These are phyloP conservation scores for Mactromeris polynyma DNA, from an alignment of 2,888 invertebrate genomes.

Conservation along the genomic window DNA sequence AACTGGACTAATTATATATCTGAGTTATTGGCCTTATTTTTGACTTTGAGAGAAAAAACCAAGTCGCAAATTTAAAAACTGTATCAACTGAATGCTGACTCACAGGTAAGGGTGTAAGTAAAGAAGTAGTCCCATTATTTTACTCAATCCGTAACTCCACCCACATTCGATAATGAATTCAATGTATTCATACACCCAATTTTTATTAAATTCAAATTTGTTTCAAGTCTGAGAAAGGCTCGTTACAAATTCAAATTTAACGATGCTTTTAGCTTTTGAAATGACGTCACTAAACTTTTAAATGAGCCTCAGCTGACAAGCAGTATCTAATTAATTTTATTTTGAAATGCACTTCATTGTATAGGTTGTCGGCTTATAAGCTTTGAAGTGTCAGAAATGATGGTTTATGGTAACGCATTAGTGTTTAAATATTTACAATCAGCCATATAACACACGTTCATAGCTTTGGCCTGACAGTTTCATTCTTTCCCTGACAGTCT, in stretches of 20 bases:
- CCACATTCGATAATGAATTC: slow-evolving; percentile 10
- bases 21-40: background rate
- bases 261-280: slow-evolving; percentile 24
- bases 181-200: background rate
- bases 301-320: slow-evolving; percentile 25
- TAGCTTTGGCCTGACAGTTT: slow-evolving; percentile 45
- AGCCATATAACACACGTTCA: slow-evolving; percentile 45
- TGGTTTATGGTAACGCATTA: slow-evolving; percentile 64
- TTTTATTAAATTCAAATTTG: slow-evolving; percentile 25
- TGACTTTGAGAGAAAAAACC: background rate
- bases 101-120: background rate
- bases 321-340: slow-evolving; percentile 50
- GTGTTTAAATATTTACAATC: slow-evolving; percentile 59
- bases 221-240: slow-evolving; percentile 2
- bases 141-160: background rate
- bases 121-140: background rate
- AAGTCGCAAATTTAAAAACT: background rate
- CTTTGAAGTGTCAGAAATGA: slow-evolving; percentile 63
- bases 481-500: slow-evolving; percentile 43
- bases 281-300: slow-evolving; percentile 50
- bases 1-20: background rate
- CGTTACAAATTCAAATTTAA: slow-evolving; percentile 38
- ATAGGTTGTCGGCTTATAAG: slow-evolving; percentile 40
- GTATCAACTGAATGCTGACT: background rate
- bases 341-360: slow-evolving; percentile 60